Evolutionary conservation across 2,888 invertebrate species (phyloP), one percentile per base, ranked within the genome.

Genomic region (Callyntrura guangdongensis): DNA sequence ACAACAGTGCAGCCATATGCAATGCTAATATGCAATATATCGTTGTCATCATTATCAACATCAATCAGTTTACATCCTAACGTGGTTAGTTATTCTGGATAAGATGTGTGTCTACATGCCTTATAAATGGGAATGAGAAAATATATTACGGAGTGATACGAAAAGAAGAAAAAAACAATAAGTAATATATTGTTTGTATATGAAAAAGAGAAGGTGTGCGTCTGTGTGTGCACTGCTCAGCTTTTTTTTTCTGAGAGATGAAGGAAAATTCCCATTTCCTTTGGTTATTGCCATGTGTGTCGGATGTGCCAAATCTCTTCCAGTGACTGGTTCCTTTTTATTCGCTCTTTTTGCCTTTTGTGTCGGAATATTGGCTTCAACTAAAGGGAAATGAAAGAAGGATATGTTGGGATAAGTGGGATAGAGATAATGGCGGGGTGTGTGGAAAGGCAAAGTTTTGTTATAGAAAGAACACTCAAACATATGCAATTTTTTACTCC

Each of bases 221-320:
- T 36, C 3, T 36, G 36, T 36, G 36, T 36, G 36, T 36, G 36
- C 6, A 36, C 53, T 53, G 53, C 8, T 53, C 53, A 53, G n/a
- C 11, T 53, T n/a, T 53, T 53, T 49, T 6, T 11, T 49, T 49
- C 8, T 14, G 53, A 53, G n/a, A 53, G 11, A 53, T 36, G 36
- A 36, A 36, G 36, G 36, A 36, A 36, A 36, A 36, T 53, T 53
- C 20, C 49, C 74, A 2, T 74, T 74, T 49, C 5, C 49, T 77
- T 53, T 72, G 22, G 17, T 49, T 22, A 6, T 53, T 4, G 25
- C 22, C 61, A 61, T 61, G 12, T 22, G 25, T 64, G 17, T 72
- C 36, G 56, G 27, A 56, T 79, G 59, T 59, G 59, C 45, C n/a
- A 20, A 79, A 79, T 79, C 79, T 79, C 25, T 79, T 79, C 79